Evolutionary conservation across 2,888 invertebrate genomes (phyloP).

Genomic region (Sminthurides aquaticus): DNA sequence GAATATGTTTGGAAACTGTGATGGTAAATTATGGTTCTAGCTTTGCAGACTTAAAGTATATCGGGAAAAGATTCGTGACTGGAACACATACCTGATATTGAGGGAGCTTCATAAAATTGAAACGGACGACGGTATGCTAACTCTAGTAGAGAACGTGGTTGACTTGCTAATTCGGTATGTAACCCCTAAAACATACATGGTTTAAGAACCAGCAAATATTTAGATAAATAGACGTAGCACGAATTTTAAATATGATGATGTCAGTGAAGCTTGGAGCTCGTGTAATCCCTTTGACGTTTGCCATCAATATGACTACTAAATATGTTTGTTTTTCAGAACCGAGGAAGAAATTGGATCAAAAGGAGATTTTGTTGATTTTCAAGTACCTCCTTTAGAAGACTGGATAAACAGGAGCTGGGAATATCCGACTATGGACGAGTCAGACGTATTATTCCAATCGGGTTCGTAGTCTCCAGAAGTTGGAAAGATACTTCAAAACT

Average conservation of each 20-base stretch:
- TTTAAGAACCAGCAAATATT: too few relatives aligned
- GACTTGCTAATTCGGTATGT: constrained; percentile 19
- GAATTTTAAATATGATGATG: too few relatives aligned
- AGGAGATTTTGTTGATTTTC: constrained; percentile 11
- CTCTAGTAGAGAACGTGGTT: constrained; percentile 13
- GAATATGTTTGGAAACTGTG: too few relatives aligned
- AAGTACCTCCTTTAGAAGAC: constrained; percentile 11
- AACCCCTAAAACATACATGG: background rate
- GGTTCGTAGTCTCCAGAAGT: too few relatives aligned
- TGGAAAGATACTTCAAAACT: too few relatives aligned
- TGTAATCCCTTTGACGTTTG: background rate
- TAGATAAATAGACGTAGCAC: too few relatives aligned
- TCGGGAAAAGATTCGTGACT: constrained; percentile 15
- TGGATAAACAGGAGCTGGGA: constrained; percentile 9
- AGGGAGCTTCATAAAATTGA: constrained; percentile 22
- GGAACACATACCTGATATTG: constrained; percentile 18
- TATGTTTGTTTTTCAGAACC: constrained; percentile 6
- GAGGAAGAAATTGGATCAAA: constrained; percentile 11
- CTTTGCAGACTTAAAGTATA: constrained; percentile 3
- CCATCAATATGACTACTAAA: background rate
- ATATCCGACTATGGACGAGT: too few relatives aligned
- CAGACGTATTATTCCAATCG: too few relatives aligned
- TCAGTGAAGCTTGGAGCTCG: background rate
- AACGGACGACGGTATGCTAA: background rate
- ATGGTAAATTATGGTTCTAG: constrained; percentile 13